Evolutionary conservation across 2,888 invertebrate species (phyloP), one percentile per base, ranked within the genome.

Genomic region (Tromatobia lineatoria): DNA sequence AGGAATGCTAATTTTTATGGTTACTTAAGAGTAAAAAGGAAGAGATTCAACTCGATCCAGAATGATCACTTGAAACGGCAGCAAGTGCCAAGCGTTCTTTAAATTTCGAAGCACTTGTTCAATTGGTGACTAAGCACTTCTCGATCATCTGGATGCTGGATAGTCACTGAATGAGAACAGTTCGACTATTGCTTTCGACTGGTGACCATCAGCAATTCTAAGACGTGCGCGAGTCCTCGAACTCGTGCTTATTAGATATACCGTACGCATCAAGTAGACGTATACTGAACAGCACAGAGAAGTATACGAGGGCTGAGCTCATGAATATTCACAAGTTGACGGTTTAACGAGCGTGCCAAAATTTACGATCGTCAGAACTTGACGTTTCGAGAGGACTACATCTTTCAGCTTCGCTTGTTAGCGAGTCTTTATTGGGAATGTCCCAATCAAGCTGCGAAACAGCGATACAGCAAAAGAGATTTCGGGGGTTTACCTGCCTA

Each of bases 321-420:
- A 89, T 90, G 90, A 90, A 90, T 90, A 90, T 90, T 88, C 90
- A 90, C 89, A 88, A 83, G 87, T 79, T 81, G 87, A 86, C 88
- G 85, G 84, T 84, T 84, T 84, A 81, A 86, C 88, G 87, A 86
- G 78, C 87, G 87, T 86, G 87, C 87, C 87, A 87, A 90, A 90
- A 90, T 90, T 86, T 88, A 88, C 88, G 83, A 81, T 84, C 88
- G 82, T 86, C 89, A 89, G 87, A 90, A 88, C 66, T 87, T 87
- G 89, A 90, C 90, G 88, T 86, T 83, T 90, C 87, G 87, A 88
- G 71, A 82, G 83, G 79, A 52, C 73, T 61, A 47, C 79, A 54
- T 79, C 69, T 75, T 71, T 45, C 38, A 38, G 4, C 64, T 29
- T 20, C 23, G 15, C 20, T 78, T 59, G 34, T 67, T 47, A 67